Evolutionary conservation across 2,888 invertebrate genomes (phyloP).

Genomic region (Lasioglossum figueresi): DNA sequence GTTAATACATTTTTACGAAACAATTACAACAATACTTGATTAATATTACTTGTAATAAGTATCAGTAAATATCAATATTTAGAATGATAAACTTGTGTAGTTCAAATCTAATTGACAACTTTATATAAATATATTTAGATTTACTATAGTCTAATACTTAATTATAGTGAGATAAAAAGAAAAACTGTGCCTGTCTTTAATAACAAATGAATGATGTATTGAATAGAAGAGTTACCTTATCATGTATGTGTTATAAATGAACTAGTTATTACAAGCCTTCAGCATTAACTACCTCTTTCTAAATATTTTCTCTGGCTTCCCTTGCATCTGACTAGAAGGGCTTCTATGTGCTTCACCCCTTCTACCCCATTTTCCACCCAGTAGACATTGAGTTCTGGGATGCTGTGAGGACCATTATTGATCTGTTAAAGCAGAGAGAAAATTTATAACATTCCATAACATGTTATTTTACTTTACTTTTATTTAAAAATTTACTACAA

Average conservation of each 20-base stretch:
- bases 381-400: constrained; percentile 75
- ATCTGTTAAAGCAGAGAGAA: constrained; percentile 66
- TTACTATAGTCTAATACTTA: neutral
- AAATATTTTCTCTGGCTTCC: constrained; percentile 80
- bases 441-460: constrained; percentile 26
- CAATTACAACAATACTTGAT: neutral
- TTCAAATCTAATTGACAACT: neutral
- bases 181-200: neutral
- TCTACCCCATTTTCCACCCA: constrained; percentile 68
- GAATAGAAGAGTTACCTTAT: constrained; percentile 45
- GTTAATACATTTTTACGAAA: neutral
- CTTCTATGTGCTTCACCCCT: constrained; percentile 69
- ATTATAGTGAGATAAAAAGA: neutral
- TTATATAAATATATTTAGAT: too few relatives aligned
- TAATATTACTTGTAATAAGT: neutral
- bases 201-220: constrained; percentile 22
- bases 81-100: neutral
- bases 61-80: neutral
- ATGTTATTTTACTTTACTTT: neutral
- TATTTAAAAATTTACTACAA: neutral
- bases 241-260: constrained; percentile 63
- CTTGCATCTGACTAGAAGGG: constrained; percentile 73
- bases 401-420: constrained; percentile 82
- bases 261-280: constrained; percentile 75
- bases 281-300: constrained; percentile 73